phyloP scores from a whole-genome alignment of 2,797 vertebrate genomes.

The Falco concolor region DNA sequence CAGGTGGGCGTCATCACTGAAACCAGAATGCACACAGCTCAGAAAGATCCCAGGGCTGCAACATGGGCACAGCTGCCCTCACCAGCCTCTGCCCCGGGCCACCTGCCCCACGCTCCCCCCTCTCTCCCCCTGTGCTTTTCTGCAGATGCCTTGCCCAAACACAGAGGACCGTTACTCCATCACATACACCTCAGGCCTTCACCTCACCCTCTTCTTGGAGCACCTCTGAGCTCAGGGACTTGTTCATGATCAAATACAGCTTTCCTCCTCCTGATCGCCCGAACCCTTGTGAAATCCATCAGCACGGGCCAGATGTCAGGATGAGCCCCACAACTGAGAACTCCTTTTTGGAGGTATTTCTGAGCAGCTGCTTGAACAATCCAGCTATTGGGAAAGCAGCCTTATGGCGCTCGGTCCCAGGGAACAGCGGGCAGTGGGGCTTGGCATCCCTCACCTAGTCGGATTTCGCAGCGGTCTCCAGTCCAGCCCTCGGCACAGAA shows the following conservation, averaged over 20 bases:
- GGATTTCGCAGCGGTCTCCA: conserved; percentile 79
- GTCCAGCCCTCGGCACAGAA: conserved; percentile 84
- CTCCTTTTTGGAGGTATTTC: not conserved
- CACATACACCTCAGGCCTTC: not conserved
- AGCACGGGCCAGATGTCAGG: not conserved
- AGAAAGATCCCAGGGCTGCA: not conserved
- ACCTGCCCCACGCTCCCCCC: not conserved
- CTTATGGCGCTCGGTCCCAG: rapidly evolving
- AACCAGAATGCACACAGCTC: not conserved
- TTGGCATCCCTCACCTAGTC: conserved; percentile 74
- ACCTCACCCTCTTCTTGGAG: not conserved
- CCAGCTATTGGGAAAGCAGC: not conserved
- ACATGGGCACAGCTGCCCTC: rapidly evolving
- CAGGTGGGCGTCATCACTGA: conserved; percentile 78
- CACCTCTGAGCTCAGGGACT: not conserved
- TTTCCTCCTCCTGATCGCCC: not conserved
- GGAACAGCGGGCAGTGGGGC: not conserved
- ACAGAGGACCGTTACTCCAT: not conserved
- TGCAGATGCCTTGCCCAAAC: not conserved
- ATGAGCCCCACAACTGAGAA: not conserved
- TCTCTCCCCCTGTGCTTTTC: not conserved
- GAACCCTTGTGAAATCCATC: not conserved
- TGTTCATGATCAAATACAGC: not conserved
- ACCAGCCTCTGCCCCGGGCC: not conserved
- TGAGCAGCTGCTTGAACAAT: not conserved